Base-by-base conservation (phyloP, 2,797 vertebrate genomes). In the Ctenosaura bakeri region DNA sequence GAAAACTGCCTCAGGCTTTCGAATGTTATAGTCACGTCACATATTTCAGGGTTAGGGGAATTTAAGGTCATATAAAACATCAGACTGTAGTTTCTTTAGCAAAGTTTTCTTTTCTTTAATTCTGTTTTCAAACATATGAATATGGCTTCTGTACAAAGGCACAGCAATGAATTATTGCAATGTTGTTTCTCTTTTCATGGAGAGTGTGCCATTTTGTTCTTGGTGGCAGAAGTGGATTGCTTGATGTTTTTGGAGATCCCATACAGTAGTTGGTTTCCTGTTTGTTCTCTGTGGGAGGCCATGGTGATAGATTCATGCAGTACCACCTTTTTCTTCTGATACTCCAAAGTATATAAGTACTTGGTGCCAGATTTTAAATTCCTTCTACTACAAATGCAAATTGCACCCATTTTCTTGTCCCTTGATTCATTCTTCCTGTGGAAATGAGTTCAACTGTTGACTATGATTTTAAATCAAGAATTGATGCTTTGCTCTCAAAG, bases 31-130 rank as follows among this genome's bases (percentile, higher is more conserved):
- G 89, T 91, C 50, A 94, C 83, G 50, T 89, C 92, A 59, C n/a
- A 88, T 86, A 38, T 52, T 93, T 89, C 87, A 91, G 46, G 91
- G 85, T 14, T 85, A 56, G 81, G 95, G 66, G 93, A 88, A 94
- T 90, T 92, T 92, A 91, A 95, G 96, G 97, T 95, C 96, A 94
- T 52, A 20, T 77, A 52, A 26, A 56, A 2, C 69, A 86, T 38
- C 62, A 83, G 71, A 6, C 52, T 86, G 20, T 83, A 10, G 32
- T 71, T 83, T 86, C 12, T 76, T 89, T 92, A 95, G 92, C 54
- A 92, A 91, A 87, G 83, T 90, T 84, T 93, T 88, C 14, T 69
- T 14, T 74, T 94, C 35, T 84, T 56, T 81, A 38, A 73, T 93
- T 77, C 76, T 87, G 66, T 87, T 74, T 76, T 82, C 26, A 78